Evolutionary conservation across 2,113 vertebrate species (phyloP).

Genomic region (Dascyllus trimaculatus): DNA sequence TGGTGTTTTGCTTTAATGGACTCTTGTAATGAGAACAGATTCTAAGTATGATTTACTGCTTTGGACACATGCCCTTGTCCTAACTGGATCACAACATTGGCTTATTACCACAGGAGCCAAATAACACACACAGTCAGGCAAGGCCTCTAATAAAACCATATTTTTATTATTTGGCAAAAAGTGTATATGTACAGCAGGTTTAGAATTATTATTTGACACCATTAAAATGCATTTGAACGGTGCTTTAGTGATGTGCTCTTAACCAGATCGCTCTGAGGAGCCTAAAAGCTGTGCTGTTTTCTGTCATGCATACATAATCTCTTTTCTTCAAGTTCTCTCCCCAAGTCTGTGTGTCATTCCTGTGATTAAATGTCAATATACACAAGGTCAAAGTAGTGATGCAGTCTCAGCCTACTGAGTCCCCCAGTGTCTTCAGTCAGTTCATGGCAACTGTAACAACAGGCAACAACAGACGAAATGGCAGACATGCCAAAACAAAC

Average conservation of each 20-base stretch:
- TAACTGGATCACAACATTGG: slow-evolving; percentile 26
- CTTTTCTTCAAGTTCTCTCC: slow-evolving; percentile 7
- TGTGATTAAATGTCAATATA: slow-evolving; percentile 43
- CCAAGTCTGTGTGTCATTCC: slow-evolving; percentile 40
- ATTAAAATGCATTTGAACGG: slow-evolving; percentile 82
- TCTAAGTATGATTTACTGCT: slow-evolving; percentile 58
- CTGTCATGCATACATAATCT: slow-evolving; percentile 77
- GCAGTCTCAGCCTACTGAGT: slow-evolving; percentile 21
- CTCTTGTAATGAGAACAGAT: slow-evolving; percentile 61
- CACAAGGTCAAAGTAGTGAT: slow-evolving; percentile 48
- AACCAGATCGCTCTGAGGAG: slow-evolving; percentile 71
- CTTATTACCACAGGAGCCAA: slow-evolving; percentile 18
- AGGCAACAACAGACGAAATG: slow-evolving; percentile 62
- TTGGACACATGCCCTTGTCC: slow-evolving; percentile 47
- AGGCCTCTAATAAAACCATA: slow-evolving; percentile 77
- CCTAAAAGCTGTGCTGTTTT: slow-evolving; percentile 79
- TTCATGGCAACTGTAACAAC: slow-evolving; percentile 67
- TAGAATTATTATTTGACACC: slow-evolving; percentile 81
- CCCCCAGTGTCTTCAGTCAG: slow-evolving; percentile 44
- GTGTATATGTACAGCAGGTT: slow-evolving; percentile 81
- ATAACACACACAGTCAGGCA: slow-evolving; percentile 48
- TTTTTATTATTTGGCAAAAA: slow-evolving; percentile 85
- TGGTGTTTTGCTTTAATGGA: slow-evolving; percentile 61
- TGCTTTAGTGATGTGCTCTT: slow-evolving; percentile 84
- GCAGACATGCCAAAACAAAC: slow-evolving; percentile 67